Evolutionary conservation across 2,888 invertebrate genomes (phyloP).

Genomic region (Notodonta ziczac): DNA sequence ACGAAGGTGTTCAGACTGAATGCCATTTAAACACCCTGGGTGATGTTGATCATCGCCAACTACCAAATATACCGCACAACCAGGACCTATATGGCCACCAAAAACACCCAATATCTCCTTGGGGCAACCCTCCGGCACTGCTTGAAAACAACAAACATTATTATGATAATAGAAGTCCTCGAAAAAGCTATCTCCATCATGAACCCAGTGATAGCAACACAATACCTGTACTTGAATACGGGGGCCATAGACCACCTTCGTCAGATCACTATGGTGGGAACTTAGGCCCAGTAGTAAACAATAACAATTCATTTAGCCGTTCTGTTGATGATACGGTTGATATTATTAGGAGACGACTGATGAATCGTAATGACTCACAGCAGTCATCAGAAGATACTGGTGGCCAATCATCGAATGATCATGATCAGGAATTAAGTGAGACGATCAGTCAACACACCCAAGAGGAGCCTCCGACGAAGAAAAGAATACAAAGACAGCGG

Average conservation of each 20-base stretch:
- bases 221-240: slow-evolving; percentile 51
- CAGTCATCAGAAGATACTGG: slow-evolving; percentile 38
- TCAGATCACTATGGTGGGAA: slow-evolving; percentile 74
- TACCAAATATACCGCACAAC: slow-evolving; percentile 20
- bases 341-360: slow-evolving; percentile 66
- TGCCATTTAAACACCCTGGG: slow-evolving; percentile 66
- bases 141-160: slow-evolving; percentile 42
- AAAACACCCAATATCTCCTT: slow-evolving; percentile 42
- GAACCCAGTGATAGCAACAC: slow-evolving; percentile 50
- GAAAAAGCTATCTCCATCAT: slow-evolving; percentile 45
- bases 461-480: slow-evolving; percentile 58
- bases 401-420: slow-evolving; percentile 39
- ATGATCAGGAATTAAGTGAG: slow-evolving; percentile 40
- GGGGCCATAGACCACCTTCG: slow-evolving; percentile 75
- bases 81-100: slow-evolving; percentile 34
- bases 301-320: slow-evolving; percentile 66
- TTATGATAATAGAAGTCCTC: slow-evolving; percentile 49
- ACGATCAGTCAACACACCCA: slow-evolving; percentile 35
- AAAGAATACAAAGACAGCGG: slow-evolving; percentile 53
- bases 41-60: slow-evolving; percentile 66
- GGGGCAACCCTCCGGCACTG: slow-evolving; percentile 45
- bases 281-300: slow-evolving; percentile 57
- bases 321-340: slow-evolving; percentile 79
- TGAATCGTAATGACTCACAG: slow-evolving; percentile 66
- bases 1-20: slow-evolving; percentile 39